phyloP scores from a whole-genome alignment of 2,888 invertebrate species.

The Meloe dianella region DNA sequence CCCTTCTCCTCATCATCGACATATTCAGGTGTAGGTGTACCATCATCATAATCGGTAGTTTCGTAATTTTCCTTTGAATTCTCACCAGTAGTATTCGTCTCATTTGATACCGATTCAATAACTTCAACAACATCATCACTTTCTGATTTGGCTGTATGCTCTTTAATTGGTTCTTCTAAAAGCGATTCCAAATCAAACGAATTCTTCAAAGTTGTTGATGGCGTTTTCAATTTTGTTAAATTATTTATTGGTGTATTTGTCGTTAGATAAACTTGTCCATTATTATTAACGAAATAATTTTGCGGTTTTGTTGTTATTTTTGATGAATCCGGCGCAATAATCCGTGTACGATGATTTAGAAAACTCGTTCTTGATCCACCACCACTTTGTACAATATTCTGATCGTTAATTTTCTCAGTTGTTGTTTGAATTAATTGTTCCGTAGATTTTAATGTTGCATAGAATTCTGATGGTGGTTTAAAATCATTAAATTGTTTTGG shows the following conservation, averaged over 20 bases:
- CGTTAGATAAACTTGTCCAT: slow-evolving; percentile 53
- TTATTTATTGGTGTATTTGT: slow-evolving; percentile 46
- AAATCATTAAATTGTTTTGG: slow-evolving; percentile 40
- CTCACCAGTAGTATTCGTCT: slow-evolving; percentile 25
- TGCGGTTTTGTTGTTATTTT: slow-evolving; percentile 39
- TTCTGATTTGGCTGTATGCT: slow-evolving; percentile 52
- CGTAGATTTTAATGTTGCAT: slow-evolving; percentile 34
- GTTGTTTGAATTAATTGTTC: slow-evolving; percentile 45
- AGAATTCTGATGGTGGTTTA: slow-evolving; percentile 33
- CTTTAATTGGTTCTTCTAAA: slow-evolving; percentile 66
- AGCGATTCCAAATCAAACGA: slow-evolving; percentile 64
- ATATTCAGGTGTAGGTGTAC: slow-evolving; percentile 19
- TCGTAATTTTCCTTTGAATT: slow-evolving; percentile 19
- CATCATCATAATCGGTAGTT: slow-evolving; percentile 31
- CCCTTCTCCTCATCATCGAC: slow-evolving; percentile 49
- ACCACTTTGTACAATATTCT: slow-evolving; percentile 32
- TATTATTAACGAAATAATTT: slow-evolving; percentile 53
- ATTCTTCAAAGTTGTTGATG: slow-evolving; percentile 38
- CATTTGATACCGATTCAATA: slow-evolving; percentile 57
- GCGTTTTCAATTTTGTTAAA: slow-evolving; percentile 43
- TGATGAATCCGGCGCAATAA: slow-evolving; percentile 50
- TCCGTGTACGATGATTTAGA: slow-evolving; percentile 52
- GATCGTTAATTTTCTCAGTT: slow-evolving; percentile 29
- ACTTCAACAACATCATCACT: slow-evolving; percentile 64
- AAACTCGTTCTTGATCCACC: slow-evolving; percentile 37